phyloP scores from a whole-genome alignment of 2,113 vertebrate species.

The Lepisosteus osseus region DNA sequence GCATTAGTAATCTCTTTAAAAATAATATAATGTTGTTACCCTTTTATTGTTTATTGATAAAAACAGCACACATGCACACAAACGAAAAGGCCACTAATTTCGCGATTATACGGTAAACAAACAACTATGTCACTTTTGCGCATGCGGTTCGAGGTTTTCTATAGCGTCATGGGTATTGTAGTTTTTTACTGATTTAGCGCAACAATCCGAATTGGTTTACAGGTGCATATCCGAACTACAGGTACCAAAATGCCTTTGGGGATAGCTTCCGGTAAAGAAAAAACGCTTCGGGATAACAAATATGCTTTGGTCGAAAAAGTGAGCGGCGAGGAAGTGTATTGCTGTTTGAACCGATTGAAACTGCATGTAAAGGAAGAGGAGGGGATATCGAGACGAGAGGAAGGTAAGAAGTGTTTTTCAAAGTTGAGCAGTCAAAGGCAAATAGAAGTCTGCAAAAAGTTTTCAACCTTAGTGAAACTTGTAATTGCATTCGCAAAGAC shows the following conservation, averaged over 20 bases:
- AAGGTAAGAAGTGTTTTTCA: constrained; percentile 12
- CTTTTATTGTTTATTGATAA: too few species aligned
- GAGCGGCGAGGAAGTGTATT: constrained; percentile 13
- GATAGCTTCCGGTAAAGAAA: constrained; percentile 9
- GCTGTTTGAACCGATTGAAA: constrained; percentile 14
- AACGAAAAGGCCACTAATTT: too few species aligned
- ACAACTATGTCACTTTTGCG: not conserved
- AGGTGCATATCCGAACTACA: constrained; percentile 9
- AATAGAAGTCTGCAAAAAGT: not conserved
- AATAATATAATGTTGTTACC: too few species aligned
- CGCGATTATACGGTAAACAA: too few species aligned
- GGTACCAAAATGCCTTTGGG: not conserved
- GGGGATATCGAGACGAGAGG: not conserved
- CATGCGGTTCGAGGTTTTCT: not conserved
- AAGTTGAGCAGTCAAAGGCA: not conserved
- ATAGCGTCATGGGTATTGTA: not conserved
- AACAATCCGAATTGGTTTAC: not conserved
- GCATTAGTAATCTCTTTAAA: too few species aligned
- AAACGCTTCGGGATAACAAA: constrained; percentile 1
- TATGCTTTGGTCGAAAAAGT: constrained; percentile 12
- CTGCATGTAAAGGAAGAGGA: constrained; percentile 8
- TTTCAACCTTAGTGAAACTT: constrained; percentile 7
- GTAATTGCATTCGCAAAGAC: not conserved
- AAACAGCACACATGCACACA: too few species aligned
- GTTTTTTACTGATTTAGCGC: not conserved